Evolutionary conservation across 2,797 vertebrate genomes (phyloP).

Genomic region (Valencia hispanica): DNA sequence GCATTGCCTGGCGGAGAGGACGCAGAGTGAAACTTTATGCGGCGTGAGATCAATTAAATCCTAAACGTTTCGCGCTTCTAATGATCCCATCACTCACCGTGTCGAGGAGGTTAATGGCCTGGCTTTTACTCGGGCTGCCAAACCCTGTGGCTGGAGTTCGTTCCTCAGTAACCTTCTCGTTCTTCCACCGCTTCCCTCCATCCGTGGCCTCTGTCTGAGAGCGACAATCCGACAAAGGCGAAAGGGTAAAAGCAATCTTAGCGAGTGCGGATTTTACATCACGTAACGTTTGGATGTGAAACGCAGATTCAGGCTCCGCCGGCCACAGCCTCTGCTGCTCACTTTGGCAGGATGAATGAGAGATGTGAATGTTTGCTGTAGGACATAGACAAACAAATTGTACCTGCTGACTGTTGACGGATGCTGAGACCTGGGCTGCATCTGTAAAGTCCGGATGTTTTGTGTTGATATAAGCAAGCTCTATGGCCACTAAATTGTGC

Average conservation of each 20-base stretch:
- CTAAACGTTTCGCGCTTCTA: constrained; percentile 28
- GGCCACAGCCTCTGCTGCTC: constrained; percentile 11
- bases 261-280: constrained; percentile 22
- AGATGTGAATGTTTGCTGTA: constrained; percentile 14
- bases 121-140: constrained; percentile 80
- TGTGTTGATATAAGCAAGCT: constrained; percentile 89
- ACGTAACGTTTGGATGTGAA: constrained; percentile 18
- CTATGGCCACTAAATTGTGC: constrained; percentile 85
- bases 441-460: constrained; percentile 89
- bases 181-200: constrained; percentile 82
- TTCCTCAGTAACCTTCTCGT: constrained; percentile 73
- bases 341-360: constrained; percentile 26
- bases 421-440: constrained; percentile 84
- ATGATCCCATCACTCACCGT: constrained; percentile 74
- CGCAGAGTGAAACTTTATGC: constrained; percentile 34
- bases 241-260: constrained; percentile 41
- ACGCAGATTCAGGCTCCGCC: constrained; percentile 19
- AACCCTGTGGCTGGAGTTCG: constrained; percentile 61
- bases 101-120: constrained; percentile 85
- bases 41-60: constrained; percentile 23
- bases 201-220: constrained; percentile 77
- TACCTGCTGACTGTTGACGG: constrained; percentile 87
- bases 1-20: constrained; percentile 74
- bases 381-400: constrained; percentile 23
- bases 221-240: constrained; percentile 27